phyloP scores from a whole-genome alignment of 2,888 invertebrate genomes.

The Oxycera nigricornis region DNA sequence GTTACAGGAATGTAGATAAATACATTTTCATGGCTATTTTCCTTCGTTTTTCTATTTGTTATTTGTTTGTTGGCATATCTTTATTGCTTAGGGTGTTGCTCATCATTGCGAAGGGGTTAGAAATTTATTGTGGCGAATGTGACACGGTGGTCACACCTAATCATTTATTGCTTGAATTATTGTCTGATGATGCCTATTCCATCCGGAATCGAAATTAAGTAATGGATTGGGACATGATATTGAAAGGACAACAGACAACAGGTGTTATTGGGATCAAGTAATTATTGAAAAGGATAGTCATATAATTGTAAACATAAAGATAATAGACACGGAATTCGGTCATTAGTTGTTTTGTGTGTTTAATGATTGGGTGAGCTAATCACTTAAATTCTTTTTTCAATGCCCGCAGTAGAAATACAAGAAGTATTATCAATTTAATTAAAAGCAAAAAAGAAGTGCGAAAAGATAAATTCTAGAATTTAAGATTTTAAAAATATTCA shows the following conservation, averaged over 20 bases:
- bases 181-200: constrained; percentile 8
- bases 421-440: no score
- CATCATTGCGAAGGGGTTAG: constrained; percentile 16
- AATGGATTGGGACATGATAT: neutral
- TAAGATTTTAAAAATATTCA: no score
- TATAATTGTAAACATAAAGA: no score
- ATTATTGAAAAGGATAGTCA: neutral
- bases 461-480: no score
- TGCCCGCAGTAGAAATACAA: no score
- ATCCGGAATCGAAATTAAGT: constrained; percentile 1
- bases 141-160: constrained; percentile 32
- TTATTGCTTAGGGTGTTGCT: neutral
- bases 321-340: no score
- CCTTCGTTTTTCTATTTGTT: neutral
- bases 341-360: neutral
- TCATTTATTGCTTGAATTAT: constrained; percentile 27
- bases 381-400: no score
- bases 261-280: neutral
- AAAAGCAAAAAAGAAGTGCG: no score
- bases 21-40: constrained; percentile 21
- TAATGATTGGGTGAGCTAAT: neutral
- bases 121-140: constrained; percentile 12
- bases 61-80: neutral
- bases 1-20: constrained; percentile 7
- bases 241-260: neutral